Percentiles rank a stretch among this genome's conserved stretches.
These are phyloP conservation scores for Uloborus diversus DNA, from an alignment of 1,140 invertebrate genomes.

Conservation along the genomic window DNA sequence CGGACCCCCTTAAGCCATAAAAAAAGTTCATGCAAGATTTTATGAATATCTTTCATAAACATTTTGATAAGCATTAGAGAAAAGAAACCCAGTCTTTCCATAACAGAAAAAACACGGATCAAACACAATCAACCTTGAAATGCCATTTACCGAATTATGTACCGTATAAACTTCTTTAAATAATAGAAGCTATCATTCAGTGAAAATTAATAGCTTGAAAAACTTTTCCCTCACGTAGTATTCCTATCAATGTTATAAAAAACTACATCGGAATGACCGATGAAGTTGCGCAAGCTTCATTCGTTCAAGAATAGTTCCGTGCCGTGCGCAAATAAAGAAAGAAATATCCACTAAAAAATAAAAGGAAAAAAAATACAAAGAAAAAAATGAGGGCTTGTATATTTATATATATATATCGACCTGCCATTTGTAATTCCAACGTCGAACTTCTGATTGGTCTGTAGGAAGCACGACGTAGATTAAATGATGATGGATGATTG, in stretches of 20 bases:
- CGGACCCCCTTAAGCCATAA: too few species aligned
- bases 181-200: conserved; percentile 16
- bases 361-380: conserved; percentile 15
- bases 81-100: too few species aligned
- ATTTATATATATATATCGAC: conserved; percentile 30
- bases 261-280: conserved; percentile 24
- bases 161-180: too few species aligned
- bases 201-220: conserved; percentile 32
- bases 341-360: neutral
- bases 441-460: conserved; percentile 45
- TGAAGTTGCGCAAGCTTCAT: conserved; percentile 31
- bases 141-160: too few species aligned
- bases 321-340: conserved; percentile 17
- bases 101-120: too few species aligned
- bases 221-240: neutral
- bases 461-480: conserved; percentile 45
- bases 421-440: conserved; percentile 42
- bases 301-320: conserved; percentile 46
- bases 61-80: too few species aligned
- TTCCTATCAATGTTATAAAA: neutral
- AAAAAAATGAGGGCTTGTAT: conserved; percentile 1
- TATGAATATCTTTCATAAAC: too few species aligned
- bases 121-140: too few species aligned
- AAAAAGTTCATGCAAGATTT: too few species aligned
- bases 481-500: conserved; percentile 53